Base-by-base conservation (phyloP, 2,888 invertebrate species). In the Piscicola geometra region DNA sequence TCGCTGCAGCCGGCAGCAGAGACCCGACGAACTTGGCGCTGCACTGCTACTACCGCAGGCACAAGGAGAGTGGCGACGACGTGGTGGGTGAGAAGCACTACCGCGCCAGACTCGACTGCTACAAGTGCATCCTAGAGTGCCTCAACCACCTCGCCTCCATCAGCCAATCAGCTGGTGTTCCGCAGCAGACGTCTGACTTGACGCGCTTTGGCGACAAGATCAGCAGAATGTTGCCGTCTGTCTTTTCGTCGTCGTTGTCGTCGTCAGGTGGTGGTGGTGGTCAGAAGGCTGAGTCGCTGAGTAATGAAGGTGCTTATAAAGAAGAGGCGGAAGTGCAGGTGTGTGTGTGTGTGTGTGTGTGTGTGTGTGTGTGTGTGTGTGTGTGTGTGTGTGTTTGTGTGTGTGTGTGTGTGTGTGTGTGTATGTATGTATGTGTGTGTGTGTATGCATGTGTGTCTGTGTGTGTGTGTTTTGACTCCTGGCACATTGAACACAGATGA, bases 31-130 rank as follows among this genome's bases (percentile, higher is more conserved):
- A 92, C 82, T 89, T 92, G 77, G 97, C 93, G 0, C 86, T 93
- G 64, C 92, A 93, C 85, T 95, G 90, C 85, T 95, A 94, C 85
- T 95, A 90, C 85, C 94, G 94, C 85, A 90, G 90, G 83, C 92
- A 91, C 81, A 91, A 91, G 75, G 92, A 93, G 81, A 92, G 91
- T 0, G 86, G 88, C 0, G 92, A 92, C 78, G 94, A 95, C 85
- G 89, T 91, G 76, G 92, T 93, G 82, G 94, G 94, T 21, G 90
- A 90, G 82, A 86, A 90, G 50, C 90, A 90, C 18, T 93, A 90
- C 83, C 81, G 81, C 76, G 77, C 79, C 28, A 82, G 85, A 84
- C 84, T 60, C 18, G 92, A 92, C 82, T 91, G 93, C 82, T 96
- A 95, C 84, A 92, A 92, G 81, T 92, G 93, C 85, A 90, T 96